These are phyloP conservation scores for Diplosoma virens DNA, from an alignment of 23 tunicate genomes.

Conservation along the genomic window DNA sequence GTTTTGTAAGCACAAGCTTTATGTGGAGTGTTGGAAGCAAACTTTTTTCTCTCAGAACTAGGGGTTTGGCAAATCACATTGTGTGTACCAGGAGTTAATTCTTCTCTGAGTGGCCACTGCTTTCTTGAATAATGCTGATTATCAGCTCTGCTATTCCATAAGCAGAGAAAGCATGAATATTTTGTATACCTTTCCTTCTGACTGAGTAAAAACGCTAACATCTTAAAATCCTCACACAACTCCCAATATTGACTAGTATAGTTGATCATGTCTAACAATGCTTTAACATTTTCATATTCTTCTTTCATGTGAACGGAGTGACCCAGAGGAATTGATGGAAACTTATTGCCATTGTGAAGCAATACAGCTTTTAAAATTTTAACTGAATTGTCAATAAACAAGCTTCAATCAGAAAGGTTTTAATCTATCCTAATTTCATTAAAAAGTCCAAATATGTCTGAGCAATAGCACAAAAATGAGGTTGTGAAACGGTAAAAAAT, in stretches of 20 bases:
- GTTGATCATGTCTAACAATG: slow-evolving; percentile 24
- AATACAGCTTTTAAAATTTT: slow-evolving; percentile 5
- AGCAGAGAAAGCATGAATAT: background rate
- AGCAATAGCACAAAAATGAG: background rate
- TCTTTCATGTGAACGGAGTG: slow-evolving; percentile 25
- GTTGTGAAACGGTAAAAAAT: slow-evolving; percentile 10
- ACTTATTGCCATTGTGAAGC: slow-evolving; percentile 14
- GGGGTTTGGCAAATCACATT: slow-evolving; percentile 26
- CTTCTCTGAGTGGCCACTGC: slow-evolving; percentile 25
- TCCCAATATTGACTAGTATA: slow-evolving; percentile 12
- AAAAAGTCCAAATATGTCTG: slow-evolving; percentile 13
- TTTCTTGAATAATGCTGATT: slow-evolving; percentile 12
- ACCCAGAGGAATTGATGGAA: slow-evolving; percentile 23
- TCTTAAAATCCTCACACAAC: slow-evolving; percentile 26
- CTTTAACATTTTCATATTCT: slow-evolving; percentile 17
- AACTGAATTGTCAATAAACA: slow-evolving; percentile 15
- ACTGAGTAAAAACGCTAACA: slow-evolving; percentile 7
- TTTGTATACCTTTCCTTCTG: slow-evolving; percentile 5
- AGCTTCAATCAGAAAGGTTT: slow-evolving; percentile 1
- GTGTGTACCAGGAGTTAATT: slow-evolving; percentile 35
- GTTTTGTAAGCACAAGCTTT: slow-evolving; percentile 16
- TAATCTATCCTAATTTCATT: slow-evolving; percentile 16
- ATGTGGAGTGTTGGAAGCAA: slow-evolving; percentile 24
- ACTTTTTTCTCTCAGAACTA: slow-evolving; percentile 14
- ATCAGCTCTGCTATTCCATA: too few species aligned